phyloP scores from a whole-genome alignment of 2,888 invertebrate species.

The Leptopilina myrica region DNA sequence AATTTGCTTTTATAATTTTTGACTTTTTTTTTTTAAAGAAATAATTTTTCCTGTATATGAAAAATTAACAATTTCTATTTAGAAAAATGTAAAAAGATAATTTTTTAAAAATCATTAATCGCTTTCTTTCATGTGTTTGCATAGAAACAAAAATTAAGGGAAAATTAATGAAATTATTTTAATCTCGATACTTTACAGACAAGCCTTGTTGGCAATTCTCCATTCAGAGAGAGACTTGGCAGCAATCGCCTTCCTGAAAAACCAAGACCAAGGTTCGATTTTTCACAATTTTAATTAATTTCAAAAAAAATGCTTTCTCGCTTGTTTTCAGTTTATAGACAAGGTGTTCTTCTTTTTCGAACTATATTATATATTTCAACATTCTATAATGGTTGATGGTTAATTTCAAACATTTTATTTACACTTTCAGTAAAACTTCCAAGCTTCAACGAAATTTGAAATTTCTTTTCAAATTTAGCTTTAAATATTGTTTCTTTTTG shows the following conservation, averaged over 20 bases:
- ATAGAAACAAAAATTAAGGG: background rate
- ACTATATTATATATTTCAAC: background rate
- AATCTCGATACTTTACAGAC: conserved; percentile 78
- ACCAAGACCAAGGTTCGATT: conserved; percentile 87
- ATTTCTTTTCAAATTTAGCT: conserved; percentile 25
- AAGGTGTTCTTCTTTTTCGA: conserved; percentile 50
- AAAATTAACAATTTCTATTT: background rate
- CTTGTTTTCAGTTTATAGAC: conserved; percentile 56
- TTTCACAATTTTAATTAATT: conserved; percentile 54
- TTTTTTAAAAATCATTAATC: no score
- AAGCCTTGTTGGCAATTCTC: conserved; percentile 83
- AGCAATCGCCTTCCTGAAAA: conserved; percentile 91
- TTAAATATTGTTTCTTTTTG: background rate
- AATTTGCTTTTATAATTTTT: background rate
- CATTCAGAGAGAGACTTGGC: conserved; percentile 92
- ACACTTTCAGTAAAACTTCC: background rate
- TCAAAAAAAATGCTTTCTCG: conserved; percentile 53
- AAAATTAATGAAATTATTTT: conserved; percentile 44
- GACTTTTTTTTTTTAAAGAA: background rate
- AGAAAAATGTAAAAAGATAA: background rate
- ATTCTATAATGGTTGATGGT: conserved; percentile 16
- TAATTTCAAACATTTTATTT: conserved; percentile 15
- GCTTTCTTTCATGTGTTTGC: background rate
- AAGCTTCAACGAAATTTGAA: conserved; percentile 21
- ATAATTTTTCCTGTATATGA: background rate